Base-by-base conservation (phyloP, 2,797 vertebrate genomes). In the Periophthalmus magnuspinnatus region DNA sequence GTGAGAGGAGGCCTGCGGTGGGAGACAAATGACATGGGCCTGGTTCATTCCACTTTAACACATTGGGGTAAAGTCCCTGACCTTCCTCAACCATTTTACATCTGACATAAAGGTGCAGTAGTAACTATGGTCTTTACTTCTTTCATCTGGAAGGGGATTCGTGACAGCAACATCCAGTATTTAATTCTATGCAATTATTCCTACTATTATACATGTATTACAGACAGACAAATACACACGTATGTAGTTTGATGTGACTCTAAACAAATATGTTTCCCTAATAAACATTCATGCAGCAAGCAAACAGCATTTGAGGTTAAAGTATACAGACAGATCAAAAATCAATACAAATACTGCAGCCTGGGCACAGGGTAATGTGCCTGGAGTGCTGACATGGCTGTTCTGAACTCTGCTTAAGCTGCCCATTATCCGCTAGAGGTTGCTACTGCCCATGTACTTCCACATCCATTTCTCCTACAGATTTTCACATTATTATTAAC, bases 1-100 rank as follows among this genome's bases (percentile, higher is more conserved):
- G 94, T 94, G 88, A 95, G 94, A 93, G 94, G 93, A 94, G 93
- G 93, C 91, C 94, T 95, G 94, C 92, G 92, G 81, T 91, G 89
- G 91, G 92, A 95, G 86, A 95, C 90, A 94, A 93, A 93, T 87
- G 87, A 94, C 90, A 94, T 72, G 91, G 90, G 91, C 93, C 93
- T 93, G 89, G 92, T 90, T 92, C 87, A 92, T 87, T 83, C 77
- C 83, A 90, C 90, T 89, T 89, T 74, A 84, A 86, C 84, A 79
- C 66, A 75, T 81, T 66, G 74, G 72, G 81, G 79, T 78, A 84
- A 80, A 81, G 74, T 85, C 73, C 78, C 84, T 89, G 79, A 81
- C 63, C 83, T 83, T 81, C 72, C 81, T 79, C 70, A 79, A 82
- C 71, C 68, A 65, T 72, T 76, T 84, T 0, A 68, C 41, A 10